Conservation (phyloP, 2,797 vertebrate genomes). For the Helicolenus hilgendorfi region DNA sequence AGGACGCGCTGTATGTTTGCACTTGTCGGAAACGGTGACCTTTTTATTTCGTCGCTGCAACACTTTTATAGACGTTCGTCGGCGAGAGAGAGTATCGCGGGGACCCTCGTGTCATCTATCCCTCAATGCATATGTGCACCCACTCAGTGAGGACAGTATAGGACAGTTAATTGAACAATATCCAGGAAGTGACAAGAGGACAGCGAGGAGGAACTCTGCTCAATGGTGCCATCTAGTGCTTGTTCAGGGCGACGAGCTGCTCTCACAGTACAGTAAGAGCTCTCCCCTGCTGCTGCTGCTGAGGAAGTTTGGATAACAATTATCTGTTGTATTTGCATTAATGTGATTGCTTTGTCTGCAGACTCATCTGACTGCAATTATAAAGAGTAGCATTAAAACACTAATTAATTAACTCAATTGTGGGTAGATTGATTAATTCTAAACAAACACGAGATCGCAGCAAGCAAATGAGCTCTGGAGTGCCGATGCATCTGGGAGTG, state of each 20-base stretch:
- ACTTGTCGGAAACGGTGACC: slow-evolving; percentile 74
- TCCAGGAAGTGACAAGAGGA: slow-evolving; percentile 62
- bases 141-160: slow-evolving; percentile 71
- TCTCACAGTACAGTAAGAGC: slow-evolving; percentile 43
- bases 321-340: slow-evolving; percentile 91
- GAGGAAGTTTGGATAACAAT: slow-evolving; percentile 88
- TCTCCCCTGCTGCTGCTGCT: slow-evolving; percentile 56
- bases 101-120: slow-evolving; percentile 66
- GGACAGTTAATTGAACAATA: slow-evolving; percentile 82
- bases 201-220: slow-evolving; percentile 77
- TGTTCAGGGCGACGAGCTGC: background rate
- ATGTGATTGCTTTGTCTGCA: slow-evolving; percentile 90
- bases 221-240: slow-evolving; percentile 91
- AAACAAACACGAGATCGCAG: slow-evolving; percentile 91
- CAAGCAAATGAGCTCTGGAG: slow-evolving; percentile 90
- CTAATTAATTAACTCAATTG: slow-evolving; percentile 92
- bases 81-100: slow-evolving; percentile 65
- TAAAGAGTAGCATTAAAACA: slow-evolving; percentile 92
- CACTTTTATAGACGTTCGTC: slow-evolving; percentile 68
- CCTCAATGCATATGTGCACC: slow-evolving; percentile 71
- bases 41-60: slow-evolving; percentile 65
- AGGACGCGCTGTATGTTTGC: slow-evolving; percentile 45
- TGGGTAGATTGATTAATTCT: slow-evolving; percentile 90
- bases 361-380: slow-evolving; percentile 91
- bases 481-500: slow-evolving; percentile 89